These are phyloP conservation scores for Thalassophryne amazonica DNA, from an alignment of 2,797 vertebrate genomes.

Conservation along the genomic window DNA sequence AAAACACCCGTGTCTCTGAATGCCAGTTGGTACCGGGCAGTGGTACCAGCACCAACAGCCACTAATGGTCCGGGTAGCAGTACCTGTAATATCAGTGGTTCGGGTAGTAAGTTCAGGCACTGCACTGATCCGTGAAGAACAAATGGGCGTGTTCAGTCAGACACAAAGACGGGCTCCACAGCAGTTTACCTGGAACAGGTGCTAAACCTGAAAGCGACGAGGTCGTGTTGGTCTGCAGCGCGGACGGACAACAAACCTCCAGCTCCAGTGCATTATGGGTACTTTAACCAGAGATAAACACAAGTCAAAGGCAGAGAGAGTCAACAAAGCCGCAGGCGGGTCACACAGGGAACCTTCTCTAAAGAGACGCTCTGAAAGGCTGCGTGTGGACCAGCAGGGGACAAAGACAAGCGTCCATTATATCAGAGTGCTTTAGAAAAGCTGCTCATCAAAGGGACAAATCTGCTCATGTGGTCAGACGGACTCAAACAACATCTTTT, in stretches of 20 bases:
- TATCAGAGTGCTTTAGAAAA: constrained; percentile 14
- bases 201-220: constrained; percentile 40
- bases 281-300: constrained; percentile 24
- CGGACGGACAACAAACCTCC: constrained; percentile 28
- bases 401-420: constrained; percentile 32
- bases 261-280: constrained; percentile 7
- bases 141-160: not conserved
- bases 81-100: no score
- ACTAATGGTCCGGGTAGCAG: no score
- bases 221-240: constrained; percentile 28
- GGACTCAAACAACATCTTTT: no score
- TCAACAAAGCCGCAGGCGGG: constrained; percentile 13
- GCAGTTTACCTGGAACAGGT: constrained; percentile 18
- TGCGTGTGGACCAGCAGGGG: not conserved
- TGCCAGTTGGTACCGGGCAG: no score
- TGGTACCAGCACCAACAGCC: no score
- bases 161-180: not conserved
- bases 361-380: constrained; percentile 24
- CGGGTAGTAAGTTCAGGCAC: no score
- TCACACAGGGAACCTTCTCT: constrained; percentile 23
- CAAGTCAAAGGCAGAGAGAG: not conserved
- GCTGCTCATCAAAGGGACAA: not conserved
- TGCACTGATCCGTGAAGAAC: not conserved
- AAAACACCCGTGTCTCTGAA: no score
- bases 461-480: constrained; percentile 11